phyloP scores from a whole-genome alignment of 2,113 vertebrate species.

The Syngnathus floridae region DNA sequence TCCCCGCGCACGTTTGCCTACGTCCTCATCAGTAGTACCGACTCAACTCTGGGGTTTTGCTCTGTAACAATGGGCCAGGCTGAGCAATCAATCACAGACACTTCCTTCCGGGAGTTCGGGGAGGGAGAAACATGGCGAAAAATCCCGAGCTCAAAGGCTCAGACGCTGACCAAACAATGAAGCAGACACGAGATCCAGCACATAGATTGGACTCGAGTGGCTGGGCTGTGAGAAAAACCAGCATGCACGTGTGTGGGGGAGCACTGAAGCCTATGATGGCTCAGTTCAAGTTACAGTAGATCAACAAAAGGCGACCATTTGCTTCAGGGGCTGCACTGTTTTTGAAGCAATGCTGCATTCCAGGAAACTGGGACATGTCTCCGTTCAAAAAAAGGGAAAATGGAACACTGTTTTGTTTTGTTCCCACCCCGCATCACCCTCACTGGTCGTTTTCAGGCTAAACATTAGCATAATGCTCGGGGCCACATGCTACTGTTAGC shows the following conservation, averaged over 20 bases:
- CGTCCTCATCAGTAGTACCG: not conserved
- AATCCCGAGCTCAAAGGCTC: constrained; percentile 37
- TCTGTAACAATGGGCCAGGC: constrained; percentile 55
- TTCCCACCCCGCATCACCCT: no score
- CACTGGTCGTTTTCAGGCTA: no score
- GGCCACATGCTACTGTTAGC: no score
- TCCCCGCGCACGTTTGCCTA: not conserved
- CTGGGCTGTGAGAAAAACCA: no score
- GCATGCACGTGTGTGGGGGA: not conserved
- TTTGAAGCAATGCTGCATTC: not conserved
- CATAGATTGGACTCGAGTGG: constrained; percentile 22
- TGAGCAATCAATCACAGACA: constrained; percentile 62
- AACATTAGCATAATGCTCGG: no score
- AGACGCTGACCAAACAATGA: constrained; percentile 34
- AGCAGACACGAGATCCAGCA: constrained; percentile 37
- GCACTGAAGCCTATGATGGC: constrained; percentile 13
- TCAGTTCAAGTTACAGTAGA: constrained; percentile 16
- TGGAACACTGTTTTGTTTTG: no score
- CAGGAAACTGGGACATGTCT: not conserved
- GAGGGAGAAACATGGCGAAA: constrained; percentile 20
- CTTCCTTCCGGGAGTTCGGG: constrained; percentile 49
- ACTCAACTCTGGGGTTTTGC: constrained; percentile 32
- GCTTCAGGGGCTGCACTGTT: not conserved
- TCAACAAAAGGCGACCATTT: not conserved
- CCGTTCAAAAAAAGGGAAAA: no score